Evolutionary conservation across 1,140 invertebrate genomes (phyloP).

Genomic region (Heliconius eleuchia): DNA sequence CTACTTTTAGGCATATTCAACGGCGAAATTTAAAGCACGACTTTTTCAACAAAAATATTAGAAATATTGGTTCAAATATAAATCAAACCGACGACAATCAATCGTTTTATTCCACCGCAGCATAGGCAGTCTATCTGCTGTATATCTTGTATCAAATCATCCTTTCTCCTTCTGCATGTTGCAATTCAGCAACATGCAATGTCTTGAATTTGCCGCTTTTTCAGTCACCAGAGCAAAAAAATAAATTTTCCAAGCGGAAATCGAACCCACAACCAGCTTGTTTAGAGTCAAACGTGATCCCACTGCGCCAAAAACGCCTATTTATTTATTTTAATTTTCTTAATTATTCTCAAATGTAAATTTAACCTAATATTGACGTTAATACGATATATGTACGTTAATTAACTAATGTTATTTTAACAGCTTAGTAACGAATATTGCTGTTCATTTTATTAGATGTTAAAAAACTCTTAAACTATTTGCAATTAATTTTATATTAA

Average conservation of each 20-base stretch:
- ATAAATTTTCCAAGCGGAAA: background rate
- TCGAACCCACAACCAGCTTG: background rate
- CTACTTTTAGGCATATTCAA: too few relatives aligned
- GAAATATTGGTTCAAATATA: too few relatives aligned
- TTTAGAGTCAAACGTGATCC: background rate
- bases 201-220: too few relatives aligned
- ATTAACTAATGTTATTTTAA: conserved; percentile 27
- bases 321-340: background rate
- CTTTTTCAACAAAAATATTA: too few relatives aligned
- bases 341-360: background rate
- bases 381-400: conserved; percentile 2
- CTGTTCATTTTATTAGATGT: background rate
- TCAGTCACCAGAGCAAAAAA: too few relatives aligned
- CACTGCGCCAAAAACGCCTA: background rate
- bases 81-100: too few relatives aligned
- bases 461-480: background rate
- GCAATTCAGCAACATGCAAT: too few relatives aligned
- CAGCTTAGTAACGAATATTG: conserved; percentile 1
- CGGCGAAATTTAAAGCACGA: too few relatives aligned
- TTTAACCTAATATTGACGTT: background rate
- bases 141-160: too few relatives aligned
- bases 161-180: too few relatives aligned
- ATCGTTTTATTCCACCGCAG: too few relatives aligned
- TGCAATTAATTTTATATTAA: conserved; percentile 1
- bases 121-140: too few relatives aligned